These are phyloP conservation scores for Ophion ventricosus DNA, from an alignment of 2,888 invertebrate genomes.

Conservation along the genomic window DNA sequence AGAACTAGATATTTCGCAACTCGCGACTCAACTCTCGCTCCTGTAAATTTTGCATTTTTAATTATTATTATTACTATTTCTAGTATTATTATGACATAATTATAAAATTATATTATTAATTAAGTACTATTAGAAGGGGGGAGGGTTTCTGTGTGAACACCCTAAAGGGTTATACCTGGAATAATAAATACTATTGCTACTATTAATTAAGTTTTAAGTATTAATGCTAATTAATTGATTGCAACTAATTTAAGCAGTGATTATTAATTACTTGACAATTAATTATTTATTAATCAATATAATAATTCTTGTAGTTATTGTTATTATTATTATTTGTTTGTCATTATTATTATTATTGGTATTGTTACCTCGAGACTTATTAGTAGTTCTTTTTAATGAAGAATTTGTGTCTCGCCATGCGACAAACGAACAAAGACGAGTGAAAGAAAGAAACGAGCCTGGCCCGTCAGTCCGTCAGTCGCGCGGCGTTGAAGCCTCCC, in stretches of 20 bases:
- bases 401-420: neutral
- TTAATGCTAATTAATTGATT: too few relatives aligned
- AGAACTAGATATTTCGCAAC: slow-evolving; percentile 19
- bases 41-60: neutral
- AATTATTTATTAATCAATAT: too few relatives aligned
- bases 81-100: too few relatives aligned
- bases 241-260: too few relatives aligned
- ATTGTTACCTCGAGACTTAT: neutral
- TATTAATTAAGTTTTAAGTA: too few relatives aligned
- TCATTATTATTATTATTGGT: neutral
- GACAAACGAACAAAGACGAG: neutral
- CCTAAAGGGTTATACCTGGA: too few relatives aligned
- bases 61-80: neutral
- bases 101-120: too few relatives aligned
- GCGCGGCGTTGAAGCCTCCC: slow-evolving; percentile 22
- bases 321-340: neutral
- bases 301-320: neutral
- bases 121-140: too few relatives aligned
- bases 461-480: slow-evolving; percentile 28
- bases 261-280: too few relatives aligned
- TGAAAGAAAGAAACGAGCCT: neutral
- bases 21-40: neutral
- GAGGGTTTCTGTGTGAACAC: too few relatives aligned
- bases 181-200: too few relatives aligned
- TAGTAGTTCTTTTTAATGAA: neutral